phyloP scores from a whole-genome alignment of 2,888 invertebrate genomes.

The Lithophane leautieri region DNA sequence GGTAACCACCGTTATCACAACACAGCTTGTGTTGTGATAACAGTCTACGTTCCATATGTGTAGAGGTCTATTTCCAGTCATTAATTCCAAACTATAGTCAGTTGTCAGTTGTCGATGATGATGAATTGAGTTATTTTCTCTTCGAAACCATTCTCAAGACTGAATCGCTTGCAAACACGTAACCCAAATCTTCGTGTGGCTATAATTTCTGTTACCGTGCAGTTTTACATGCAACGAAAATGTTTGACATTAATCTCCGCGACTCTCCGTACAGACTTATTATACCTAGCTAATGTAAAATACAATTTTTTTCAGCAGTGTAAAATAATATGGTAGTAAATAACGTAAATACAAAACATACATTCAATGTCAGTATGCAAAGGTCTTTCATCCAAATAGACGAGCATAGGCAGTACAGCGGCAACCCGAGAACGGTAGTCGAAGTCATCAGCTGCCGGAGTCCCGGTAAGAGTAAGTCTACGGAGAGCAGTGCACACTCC shows the following conservation, averaged over 20 bases:
- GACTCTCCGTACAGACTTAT: neutral
- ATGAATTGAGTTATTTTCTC: neutral
- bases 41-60: neutral
- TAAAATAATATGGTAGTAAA: neutral
- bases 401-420: constrained; percentile 80
- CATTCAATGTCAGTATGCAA: constrained; percentile 79
- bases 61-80: neutral
- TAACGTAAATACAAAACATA: constrained; percentile 61
- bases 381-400: constrained; percentile 81
- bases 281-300: neutral
- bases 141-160: constrained; percentile 12
- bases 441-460: constrained; percentile 75
- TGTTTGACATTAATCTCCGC: neutral
- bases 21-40: neutral
- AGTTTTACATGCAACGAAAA: neutral
- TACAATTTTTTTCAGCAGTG: neutral
- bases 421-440: constrained; percentile 80
- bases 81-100: neutral
- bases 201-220: neutral
- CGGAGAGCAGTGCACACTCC: constrained; percentile 84
- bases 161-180: constrained; percentile 13
- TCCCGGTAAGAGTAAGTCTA: constrained; percentile 77
- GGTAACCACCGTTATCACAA: no score
- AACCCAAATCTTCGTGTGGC: neutral
- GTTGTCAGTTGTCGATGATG: neutral